Percentiles rank a stretch among this genome's conserved stretches.
Conservation (phyloP, 1,140 invertebrate species). For the Asobara japonica region DNA sequence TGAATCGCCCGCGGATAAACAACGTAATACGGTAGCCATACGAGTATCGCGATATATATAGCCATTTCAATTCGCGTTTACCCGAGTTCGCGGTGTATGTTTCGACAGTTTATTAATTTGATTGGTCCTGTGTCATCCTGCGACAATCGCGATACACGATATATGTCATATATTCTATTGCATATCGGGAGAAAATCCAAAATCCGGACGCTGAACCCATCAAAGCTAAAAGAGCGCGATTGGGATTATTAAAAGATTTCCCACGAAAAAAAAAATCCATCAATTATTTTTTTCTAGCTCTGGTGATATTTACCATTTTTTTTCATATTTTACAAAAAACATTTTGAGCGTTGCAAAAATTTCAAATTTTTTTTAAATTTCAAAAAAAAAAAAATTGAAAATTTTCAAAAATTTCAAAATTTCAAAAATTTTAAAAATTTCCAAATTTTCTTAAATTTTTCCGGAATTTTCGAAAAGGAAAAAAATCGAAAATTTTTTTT, state of each 20-base stretch:
- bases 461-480: neutral
- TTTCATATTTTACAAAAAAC: neutral
- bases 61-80: slow-evolving; percentile 20
- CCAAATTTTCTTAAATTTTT: no score
- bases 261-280: no score
- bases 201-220: slow-evolving; percentile 16
- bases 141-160: slow-evolving; percentile 17
- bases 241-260: no score
- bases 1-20: slow-evolving; percentile 58
- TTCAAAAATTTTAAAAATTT: no score
- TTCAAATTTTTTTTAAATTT: no score
- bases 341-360: no score
- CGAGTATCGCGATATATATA: slow-evolving; percentile 19
- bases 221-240: slow-evolving; percentile 25
- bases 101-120: slow-evolving; percentile 66
- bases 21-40: slow-evolving; percentile 56
- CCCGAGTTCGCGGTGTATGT: slow-evolving; percentile 49
- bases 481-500: no score
- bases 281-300: no score
- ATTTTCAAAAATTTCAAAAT: no score
- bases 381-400: no score
- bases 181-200: neutral
- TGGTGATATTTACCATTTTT: neutral
- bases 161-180: neutral
- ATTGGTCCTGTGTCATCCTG: slow-evolving; percentile 48